phyloP scores from a whole-genome alignment of 1,140 invertebrate genomes.

The Papilio glaucus region DNA sequence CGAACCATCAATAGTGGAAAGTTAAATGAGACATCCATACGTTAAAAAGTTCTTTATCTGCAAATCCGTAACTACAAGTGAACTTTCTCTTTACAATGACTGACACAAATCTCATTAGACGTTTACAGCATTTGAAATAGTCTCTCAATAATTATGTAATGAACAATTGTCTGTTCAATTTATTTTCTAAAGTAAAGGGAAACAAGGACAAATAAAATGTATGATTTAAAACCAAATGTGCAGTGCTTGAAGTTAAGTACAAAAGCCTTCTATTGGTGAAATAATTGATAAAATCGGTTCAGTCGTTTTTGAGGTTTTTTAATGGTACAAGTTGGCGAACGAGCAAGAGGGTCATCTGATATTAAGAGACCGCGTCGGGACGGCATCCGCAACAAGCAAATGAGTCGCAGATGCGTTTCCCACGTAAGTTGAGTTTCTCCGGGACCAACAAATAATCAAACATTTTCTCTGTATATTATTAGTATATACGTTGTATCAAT shows the following conservation, averaged over 20 bases:
- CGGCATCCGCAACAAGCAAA: too few relatives aligned
- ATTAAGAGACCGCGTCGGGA: too few relatives aligned
- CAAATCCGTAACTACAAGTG: slow-evolving; percentile 8
- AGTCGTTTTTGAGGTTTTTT: slow-evolving; percentile 25
- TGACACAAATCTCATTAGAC: slow-evolving; percentile 19
- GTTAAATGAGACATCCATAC: slow-evolving; percentile 17
- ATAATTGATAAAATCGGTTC: background rate
- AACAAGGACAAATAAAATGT: slow-evolving; percentile 24
- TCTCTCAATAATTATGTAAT: slow-evolving; percentile 9
- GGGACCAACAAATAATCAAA: too few relatives aligned
- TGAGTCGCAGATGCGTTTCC: too few relatives aligned
- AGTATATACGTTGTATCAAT: too few relatives aligned
- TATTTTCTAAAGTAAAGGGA: background rate
- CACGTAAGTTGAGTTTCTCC: too few relatives aligned
- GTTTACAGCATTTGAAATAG: slow-evolving; percentile 28
- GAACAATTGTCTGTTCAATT: slow-evolving; percentile 1
- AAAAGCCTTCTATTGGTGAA: background rate
- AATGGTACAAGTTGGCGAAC: too few relatives aligned
- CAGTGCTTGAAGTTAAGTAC: slow-evolving; percentile 27
- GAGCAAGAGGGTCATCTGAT: too few relatives aligned
- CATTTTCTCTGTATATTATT: too few relatives aligned
- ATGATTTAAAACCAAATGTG: slow-evolving; percentile 18
- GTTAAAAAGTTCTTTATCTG: slow-evolving; percentile 19
- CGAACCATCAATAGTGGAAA: slow-evolving; percentile 19
- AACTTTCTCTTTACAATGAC: slow-evolving; percentile 19